phyloP scores from a whole-genome alignment of 2,888 invertebrate species.

The Pyrocoelia pectoralis region DNA sequence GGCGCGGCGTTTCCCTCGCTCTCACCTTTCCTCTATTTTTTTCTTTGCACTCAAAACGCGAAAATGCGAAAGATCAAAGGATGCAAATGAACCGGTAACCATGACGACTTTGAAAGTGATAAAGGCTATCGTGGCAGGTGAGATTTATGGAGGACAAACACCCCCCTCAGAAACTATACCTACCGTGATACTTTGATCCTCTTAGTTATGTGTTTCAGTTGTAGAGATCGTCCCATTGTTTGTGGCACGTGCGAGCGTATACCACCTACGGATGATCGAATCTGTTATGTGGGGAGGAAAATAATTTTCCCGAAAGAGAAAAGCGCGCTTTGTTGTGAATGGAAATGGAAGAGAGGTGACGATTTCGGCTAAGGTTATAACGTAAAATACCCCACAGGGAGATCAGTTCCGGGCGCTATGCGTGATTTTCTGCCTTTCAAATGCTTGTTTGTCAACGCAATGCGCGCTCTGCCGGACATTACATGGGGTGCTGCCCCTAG shows the following conservation, averaged over 20 bases:
- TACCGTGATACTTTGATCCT: slow-evolving; percentile 46
- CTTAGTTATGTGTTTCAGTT: slow-evolving; percentile 45
- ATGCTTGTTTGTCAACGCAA: slow-evolving; percentile 55
- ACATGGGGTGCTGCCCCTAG: slow-evolving; percentile 39
- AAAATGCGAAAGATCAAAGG: slow-evolving; percentile 37
- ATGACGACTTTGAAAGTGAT: slow-evolving; percentile 39
- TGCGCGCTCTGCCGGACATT: slow-evolving; percentile 47
- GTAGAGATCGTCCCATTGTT: slow-evolving; percentile 49
- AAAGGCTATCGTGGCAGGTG: slow-evolving; percentile 39
- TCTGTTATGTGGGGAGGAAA: too few relatives aligned
- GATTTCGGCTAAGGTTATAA: not conserved
- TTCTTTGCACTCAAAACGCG: not conserved
- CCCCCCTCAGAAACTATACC: too few relatives aligned
- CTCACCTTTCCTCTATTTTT: not conserved
- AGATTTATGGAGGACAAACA: slow-evolving; percentile 36
- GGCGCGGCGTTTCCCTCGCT: slow-evolving; percentile 2
- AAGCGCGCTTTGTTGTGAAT: too few relatives aligned
- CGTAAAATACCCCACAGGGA: slow-evolving; percentile 29
- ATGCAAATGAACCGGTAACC: slow-evolving; percentile 40
- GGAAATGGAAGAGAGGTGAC: not conserved
- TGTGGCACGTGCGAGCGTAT: slow-evolving; percentile 48
- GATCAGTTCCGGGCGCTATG: slow-evolving; percentile 42
- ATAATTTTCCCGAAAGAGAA: too few relatives aligned
- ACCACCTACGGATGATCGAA: slow-evolving; percentile 46
- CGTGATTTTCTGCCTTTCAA: slow-evolving; percentile 54